Conservation (phyloP, 2,888 invertebrate genomes). For the Eulithis prunata region DNA sequence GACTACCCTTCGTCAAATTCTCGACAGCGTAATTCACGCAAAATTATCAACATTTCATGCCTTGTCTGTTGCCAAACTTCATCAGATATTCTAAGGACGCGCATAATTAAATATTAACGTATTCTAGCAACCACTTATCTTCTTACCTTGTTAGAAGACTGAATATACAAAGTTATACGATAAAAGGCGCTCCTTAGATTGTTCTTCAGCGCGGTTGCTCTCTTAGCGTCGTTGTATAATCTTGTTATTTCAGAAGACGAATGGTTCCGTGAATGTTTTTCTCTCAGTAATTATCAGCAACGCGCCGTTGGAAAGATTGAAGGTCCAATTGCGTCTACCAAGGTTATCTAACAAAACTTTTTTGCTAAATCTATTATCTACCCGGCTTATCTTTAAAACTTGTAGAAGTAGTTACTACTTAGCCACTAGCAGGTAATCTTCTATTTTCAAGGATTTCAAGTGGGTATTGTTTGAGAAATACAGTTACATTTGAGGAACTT, state of each 20-base stretch:
- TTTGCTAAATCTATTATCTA: conserved; percentile 4
- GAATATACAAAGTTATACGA: conserved; percentile 49
- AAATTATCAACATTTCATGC: conserved; percentile 48
- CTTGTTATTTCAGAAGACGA: conserved; percentile 41
- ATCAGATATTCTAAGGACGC: conserved; percentile 47
- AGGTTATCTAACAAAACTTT: neutral
- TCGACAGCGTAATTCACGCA: conserved; percentile 26
- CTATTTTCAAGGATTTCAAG: conserved; percentile 8
- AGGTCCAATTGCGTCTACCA: conserved; percentile 1
- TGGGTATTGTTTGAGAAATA: conserved; percentile 18
- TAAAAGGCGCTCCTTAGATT: conserved; percentile 45
- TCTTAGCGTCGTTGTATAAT: conserved; percentile 44
- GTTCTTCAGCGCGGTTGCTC: conserved; percentile 32
- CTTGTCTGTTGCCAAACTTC: conserved; percentile 37
- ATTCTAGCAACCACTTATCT: conserved; percentile 54
- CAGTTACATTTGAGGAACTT: conserved; percentile 10
- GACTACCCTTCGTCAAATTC: conserved; percentile 31
- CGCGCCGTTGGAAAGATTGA: conserved; percentile 5
- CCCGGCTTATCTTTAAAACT: neutral
- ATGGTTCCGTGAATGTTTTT: conserved; percentile 40
- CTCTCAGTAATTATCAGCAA: conserved; percentile 1
- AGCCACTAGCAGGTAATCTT: neutral
- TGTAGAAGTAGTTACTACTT: neutral
- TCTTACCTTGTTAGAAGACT: conserved; percentile 44
- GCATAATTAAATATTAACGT: conserved; percentile 53